Percentiles rank a stretch among this genome's conserved stretches.
Evolutionary conservation across 2,113 vertebrate species (phyloP).

Genomic region (Nothocercus nigrocapillus): DNA sequence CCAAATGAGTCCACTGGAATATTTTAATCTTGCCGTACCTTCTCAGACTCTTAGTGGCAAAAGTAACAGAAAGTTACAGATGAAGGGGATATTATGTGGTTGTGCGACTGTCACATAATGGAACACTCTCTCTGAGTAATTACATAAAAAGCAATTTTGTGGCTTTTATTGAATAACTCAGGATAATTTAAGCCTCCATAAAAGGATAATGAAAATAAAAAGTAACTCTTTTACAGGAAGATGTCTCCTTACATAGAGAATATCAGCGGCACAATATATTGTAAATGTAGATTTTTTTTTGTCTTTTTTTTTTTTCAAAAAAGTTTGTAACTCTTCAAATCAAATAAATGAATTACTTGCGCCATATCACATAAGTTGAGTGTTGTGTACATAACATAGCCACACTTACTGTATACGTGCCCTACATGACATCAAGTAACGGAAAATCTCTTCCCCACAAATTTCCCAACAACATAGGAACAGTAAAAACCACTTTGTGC

Average conservation of each 20-base stretch:
- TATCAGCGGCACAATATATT: not conserved
- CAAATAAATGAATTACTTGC: not conserved
- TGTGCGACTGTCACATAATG: conserved; percentile 53
- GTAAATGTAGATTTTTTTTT: not conserved
- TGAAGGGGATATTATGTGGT: conserved; percentile 18
- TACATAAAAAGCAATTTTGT: conserved; percentile 38
- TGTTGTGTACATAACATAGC: not conserved
- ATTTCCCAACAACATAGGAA: rapidly evolving
- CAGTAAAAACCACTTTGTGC: not conserved
- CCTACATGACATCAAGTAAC: not conserved
- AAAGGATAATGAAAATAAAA: not conserved
- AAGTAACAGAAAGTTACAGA: conserved; percentile 22
- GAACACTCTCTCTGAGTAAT: conserved; percentile 43
- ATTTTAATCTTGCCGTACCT: conserved; percentile 12
- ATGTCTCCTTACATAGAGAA: not conserved
- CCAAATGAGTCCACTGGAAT: not conserved
- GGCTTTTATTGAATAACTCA: conserved; percentile 53
- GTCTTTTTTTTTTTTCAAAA: not conserved
- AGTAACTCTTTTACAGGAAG: conserved; percentile 40
- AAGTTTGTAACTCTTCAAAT: not conserved
- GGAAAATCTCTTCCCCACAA: not conserved
- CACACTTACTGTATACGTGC: not conserved
- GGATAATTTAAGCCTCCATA: conserved; percentile 37
- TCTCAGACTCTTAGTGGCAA: not conserved
- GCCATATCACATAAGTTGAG: not conserved